These are phyloP conservation scores for Eupithecia abbreviata DNA, from an alignment of 2,888 invertebrate species.

Conservation along the genomic window DNA sequence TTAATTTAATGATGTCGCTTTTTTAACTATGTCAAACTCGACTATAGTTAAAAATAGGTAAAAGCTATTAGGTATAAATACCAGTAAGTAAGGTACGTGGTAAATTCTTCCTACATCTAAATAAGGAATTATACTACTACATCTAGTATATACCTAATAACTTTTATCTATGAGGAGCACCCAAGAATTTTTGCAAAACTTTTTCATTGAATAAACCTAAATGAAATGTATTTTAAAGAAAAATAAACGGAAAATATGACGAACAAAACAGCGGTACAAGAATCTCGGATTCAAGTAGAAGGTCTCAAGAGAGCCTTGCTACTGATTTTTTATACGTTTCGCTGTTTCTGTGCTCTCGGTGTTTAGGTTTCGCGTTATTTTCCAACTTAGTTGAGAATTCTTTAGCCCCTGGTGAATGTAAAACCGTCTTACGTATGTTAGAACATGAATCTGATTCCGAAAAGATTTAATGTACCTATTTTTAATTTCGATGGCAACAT, in stretches of 20 bases:
- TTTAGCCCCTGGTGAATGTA: slow-evolving; percentile 25
- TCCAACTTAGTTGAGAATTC: slow-evolving; percentile 39
- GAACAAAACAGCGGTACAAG: slow-evolving; percentile 40
- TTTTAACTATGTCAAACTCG: neutral
- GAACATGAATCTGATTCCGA: neutral
- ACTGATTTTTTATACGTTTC: slow-evolving; percentile 42
- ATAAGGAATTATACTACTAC: no score
- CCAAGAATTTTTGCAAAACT: no score
- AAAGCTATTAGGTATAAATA: no score
- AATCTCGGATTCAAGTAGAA: slow-evolving; percentile 34
- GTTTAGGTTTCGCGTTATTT: slow-evolving; percentile 42
- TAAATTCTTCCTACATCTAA: neutral
- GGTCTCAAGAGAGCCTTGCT: slow-evolving; percentile 41
- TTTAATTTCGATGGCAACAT: slow-evolving; percentile 3
- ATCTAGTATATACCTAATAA: no score
- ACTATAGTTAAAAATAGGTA: neutral
- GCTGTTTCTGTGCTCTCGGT: slow-evolving; percentile 37
- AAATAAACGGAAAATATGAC: slow-evolving; percentile 40
- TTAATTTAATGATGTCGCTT: no score
- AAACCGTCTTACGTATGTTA: neutral
- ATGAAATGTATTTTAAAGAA: slow-evolving; percentile 22
- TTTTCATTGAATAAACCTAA: neutral
- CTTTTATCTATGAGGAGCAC: no score
- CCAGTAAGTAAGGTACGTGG: neutral
- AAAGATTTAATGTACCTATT: neutral